Base-by-base conservation (phyloP, 2,113 vertebrate species). In the Halichoeres trimaculatus region DNA sequence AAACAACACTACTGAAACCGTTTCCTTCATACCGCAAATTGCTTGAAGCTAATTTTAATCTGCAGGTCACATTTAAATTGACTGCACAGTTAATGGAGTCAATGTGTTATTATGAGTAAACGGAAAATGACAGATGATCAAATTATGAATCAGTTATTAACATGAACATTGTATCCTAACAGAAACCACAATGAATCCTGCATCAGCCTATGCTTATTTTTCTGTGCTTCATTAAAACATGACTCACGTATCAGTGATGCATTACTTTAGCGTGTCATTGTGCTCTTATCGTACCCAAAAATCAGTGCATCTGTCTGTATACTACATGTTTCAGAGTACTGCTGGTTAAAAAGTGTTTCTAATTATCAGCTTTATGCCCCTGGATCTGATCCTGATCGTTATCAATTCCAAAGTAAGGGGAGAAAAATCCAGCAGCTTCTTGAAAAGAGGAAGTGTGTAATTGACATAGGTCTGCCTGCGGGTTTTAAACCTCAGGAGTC, bases 401-500 rank as follows among this genome's bases (percentile, higher is more conserved):
- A 74, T 70, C 76, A 55, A 50, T 53, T 65, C 16, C 36, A 56
- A 65, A 19, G 50, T 4, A 35, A 45, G 38, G n/a, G 34, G n/a
- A 47, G 47, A 30, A 47, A 70, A 58, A 24, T 48, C 40, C 47
- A 10, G 40, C n/a, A 52, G 74, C 34, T 67, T 70, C 40, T 34
- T 58, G 40, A 61, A 52, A 47, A 26, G 36, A 22, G 53, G 41
- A 36, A 0, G 5, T 59, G 54, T 3, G 6, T 58, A 75, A 35
- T 63, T n/a, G 47, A 68, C 67, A 78, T 6, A 20, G 52, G 59
- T 66, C 57, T 20, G 48, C 54, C 51, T 11, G 16, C 45, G 59
- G 69, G 68, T 61, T 76, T 82, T 57, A 65, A 75, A 67, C 23
- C 66, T 61, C 47, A 23, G 60, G 24, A 23, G 40, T 70, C 22